Evolutionary conservation across 2,113 vertebrate species (phyloP), one percentile per base, ranked within the genome.

Genomic region (Falcunculus frontatus): DNA sequence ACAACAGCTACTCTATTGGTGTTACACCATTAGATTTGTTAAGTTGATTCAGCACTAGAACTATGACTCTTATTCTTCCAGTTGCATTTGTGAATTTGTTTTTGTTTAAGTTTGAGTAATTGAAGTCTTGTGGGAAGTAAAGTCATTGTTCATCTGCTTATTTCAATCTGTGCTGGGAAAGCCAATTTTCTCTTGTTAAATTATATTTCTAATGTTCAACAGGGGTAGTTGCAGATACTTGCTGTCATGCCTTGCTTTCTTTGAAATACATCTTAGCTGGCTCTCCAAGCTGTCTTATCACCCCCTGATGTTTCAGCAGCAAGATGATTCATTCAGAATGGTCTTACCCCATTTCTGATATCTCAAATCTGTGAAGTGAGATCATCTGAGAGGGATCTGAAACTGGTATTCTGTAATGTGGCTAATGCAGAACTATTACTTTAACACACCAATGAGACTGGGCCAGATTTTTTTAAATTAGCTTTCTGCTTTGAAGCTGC

Each of bases 71-170:
- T 94, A 63, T 87, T 92, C 83, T 96, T 94, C n/a, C 86, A 93
- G 68, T 89, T 89, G 65, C 21, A 0, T 92, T 94, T 93, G 26
- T 90, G 90, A 87, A 84, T 95, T 95, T 97, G 72, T 90, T 96
- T 96, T 95, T 93, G 64, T 94, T 97, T 96, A 96, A 93, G 75
- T 96, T 97, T 96, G 90, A 96, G 93, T 93, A 96, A 94, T 92
- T 94, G 95, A 96, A 95, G 83, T 94, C 95, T 96, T 97, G 92
- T 96, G 96, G 96, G 96, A 96, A 92, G 92, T 92, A 94, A 92
- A 97, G 92, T 94, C 96, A 92, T 95, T 96, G 95, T 96, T 97
- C 95, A 97, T 96, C 90, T 92, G 85, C 96, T 96, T 94, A 94
- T 97, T 97, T 96, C 95, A 92, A 73, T 95, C 95, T 96, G 90